phyloP scores from a whole-genome alignment of 2,113 vertebrate species.

The Gopherus flavomarginatus region DNA sequence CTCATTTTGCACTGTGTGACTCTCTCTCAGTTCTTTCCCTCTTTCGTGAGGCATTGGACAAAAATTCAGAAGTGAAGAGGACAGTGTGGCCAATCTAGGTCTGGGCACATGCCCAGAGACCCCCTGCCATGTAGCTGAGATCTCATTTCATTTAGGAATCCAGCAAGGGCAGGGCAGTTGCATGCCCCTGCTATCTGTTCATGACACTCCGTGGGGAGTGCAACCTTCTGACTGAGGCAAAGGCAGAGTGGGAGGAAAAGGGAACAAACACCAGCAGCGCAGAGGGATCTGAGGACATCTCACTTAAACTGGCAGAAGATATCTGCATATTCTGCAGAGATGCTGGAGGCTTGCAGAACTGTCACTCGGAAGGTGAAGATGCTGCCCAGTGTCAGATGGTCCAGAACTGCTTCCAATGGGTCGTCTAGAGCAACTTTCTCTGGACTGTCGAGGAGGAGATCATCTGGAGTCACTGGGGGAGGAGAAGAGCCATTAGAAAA shows the following conservation, averaged over 20 bases:
- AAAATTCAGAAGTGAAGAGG: neutral
- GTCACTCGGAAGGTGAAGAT: constrained; percentile 97
- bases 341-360: constrained; percentile 95
- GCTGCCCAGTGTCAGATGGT: constrained; percentile 91
- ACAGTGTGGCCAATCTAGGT: neutral
- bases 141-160: neutral
- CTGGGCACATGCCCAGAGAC: neutral
- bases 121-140: neutral
- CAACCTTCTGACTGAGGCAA: neutral
- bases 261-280: neutral
- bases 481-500: neutral
- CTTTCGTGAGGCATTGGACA: neutral
- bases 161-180: neutral
- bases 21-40: neutral
- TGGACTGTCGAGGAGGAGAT: constrained; percentile 81
- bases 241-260: neutral
- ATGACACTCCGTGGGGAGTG: neutral
- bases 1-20: neutral
- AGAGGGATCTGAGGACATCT: neutral
- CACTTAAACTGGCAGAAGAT: constrained; percentile 99
- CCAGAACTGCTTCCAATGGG: constrained; percentile 78
- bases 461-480: constrained; percentile 80
- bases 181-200: no score
- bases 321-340: constrained; percentile 95
- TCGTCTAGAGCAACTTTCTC: constrained; percentile 83